phyloP scores from a whole-genome alignment of 2,113 vertebrate genomes.

The Phaethornis superciliosus region DNA sequence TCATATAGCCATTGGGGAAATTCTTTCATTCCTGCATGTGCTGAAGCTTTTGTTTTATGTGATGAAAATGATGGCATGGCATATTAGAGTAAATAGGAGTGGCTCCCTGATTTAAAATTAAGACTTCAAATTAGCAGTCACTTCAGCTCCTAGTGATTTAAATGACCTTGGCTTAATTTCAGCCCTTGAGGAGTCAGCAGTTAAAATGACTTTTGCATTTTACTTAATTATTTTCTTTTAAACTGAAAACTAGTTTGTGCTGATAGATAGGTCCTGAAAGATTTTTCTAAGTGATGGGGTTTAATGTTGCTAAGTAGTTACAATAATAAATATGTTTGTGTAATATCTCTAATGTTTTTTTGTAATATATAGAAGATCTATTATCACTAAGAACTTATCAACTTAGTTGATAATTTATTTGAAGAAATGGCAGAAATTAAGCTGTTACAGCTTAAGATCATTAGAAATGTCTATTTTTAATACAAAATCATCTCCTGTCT shows the following conservation, averaged over 20 bases:
- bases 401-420: not conserved
- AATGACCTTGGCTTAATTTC: not conserved
- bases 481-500: not conserved
- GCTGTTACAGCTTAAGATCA: not conserved
- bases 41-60: not conserved
- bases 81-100: not conserved
- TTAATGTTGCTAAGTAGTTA: not conserved
- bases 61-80: not conserved
- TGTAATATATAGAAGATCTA: not conserved
- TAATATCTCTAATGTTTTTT: not conserved
- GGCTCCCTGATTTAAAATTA: not conserved
- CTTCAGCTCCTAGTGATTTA: not conserved
- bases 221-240: not conserved
- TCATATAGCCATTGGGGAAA: not conserved
- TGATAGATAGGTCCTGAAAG: not conserved
- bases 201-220: not conserved
- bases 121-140: not conserved
- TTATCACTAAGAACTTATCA: not conserved
- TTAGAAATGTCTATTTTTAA: not conserved
- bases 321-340: not conserved
- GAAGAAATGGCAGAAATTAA: constrained; percentile 20
- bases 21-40: not conserved
- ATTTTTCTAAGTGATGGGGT: not conserved
- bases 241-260: not conserved
- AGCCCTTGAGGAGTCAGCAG: not conserved